Evolutionary conservation across 2,888 invertebrate genomes (phyloP).

Genomic region (Slavum lentiscoides): DNA sequence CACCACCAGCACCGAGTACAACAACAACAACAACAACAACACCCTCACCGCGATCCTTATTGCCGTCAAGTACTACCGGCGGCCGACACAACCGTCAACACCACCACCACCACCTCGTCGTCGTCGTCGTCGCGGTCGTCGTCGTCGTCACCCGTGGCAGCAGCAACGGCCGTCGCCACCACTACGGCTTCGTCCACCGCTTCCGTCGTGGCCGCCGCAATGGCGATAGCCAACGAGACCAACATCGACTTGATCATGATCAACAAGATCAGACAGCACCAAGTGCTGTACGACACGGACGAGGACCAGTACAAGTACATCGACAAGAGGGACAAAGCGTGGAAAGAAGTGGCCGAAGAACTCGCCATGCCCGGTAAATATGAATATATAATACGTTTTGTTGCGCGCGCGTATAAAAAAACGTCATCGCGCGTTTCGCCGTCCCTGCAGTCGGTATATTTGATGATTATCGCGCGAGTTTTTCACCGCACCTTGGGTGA

Average conservation of each 20-base stretch:
- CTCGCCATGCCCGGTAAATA: slow-evolving; percentile 47
- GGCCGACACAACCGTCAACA: background rate
- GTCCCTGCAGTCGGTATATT: background rate
- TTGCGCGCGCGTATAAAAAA: no score
- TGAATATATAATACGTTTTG: background rate
- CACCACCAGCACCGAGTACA: slow-evolving; percentile 15
- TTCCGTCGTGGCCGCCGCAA: slow-evolving; percentile 37
- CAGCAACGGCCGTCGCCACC: background rate
- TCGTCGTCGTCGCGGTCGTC: background rate
- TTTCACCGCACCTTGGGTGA: no score
- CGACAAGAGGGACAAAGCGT: slow-evolving; percentile 52
- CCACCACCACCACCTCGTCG: background rate
- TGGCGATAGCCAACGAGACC: slow-evolving; percentile 44
- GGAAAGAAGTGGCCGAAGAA: slow-evolving; percentile 51
- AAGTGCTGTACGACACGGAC: slow-evolving; percentile 52
- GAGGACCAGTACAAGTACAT: slow-evolving; percentile 53
- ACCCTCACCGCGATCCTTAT: no score
- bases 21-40: background rate
- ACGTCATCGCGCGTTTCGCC: background rate
- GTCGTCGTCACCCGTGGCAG: background rate
- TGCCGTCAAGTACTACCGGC: background rate
- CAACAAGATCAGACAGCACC: slow-evolving; percentile 47
- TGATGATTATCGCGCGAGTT: background rate
- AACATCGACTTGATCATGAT: slow-evolving; percentile 46
- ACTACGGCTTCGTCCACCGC: slow-evolving; percentile 30